Conservation (phyloP, 1,140 invertebrate species). For the Vanessa tameamea region DNA sequence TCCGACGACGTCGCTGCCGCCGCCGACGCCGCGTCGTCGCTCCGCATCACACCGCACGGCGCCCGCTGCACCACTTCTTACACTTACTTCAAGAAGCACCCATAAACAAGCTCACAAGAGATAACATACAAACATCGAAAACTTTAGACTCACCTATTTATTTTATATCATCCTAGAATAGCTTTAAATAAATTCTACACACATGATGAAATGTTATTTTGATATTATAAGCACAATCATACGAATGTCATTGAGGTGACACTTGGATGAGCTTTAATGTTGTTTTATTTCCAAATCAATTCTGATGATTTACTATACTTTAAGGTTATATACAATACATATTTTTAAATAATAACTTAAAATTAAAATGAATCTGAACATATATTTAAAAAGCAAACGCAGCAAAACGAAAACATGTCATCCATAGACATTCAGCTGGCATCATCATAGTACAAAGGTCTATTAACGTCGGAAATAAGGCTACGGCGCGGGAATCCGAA, state of each 20-base stretch:
- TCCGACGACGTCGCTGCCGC: conserved; percentile 55
- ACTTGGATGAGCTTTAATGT: neutral
- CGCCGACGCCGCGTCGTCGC: conserved; percentile 43
- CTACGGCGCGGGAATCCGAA: conserved; percentile 56
- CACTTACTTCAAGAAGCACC: conserved; percentile 25
- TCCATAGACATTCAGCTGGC: conserved; percentile 24
- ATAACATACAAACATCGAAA: conserved; percentile 7
- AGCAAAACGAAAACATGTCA: neutral
- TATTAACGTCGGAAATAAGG: conserved; percentile 57
- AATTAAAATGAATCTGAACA: neutral
- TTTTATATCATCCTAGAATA: neutral
- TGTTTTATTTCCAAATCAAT: neutral
- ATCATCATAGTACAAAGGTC: conserved; percentile 48
- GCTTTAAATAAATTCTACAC: neutral
- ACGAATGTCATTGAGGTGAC: neutral
- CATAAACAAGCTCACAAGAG: conserved; percentile 36
- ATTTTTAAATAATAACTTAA: too few species aligned
- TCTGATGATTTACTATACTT: neutral
- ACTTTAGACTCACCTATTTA: conserved; percentile 3
- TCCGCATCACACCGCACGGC: conserved; percentile 37
- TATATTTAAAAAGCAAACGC: neutral
- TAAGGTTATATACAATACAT: neutral
- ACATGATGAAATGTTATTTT: neutral
- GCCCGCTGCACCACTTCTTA: conserved; percentile 43
- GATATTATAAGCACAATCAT: neutral